Evolutionary conservation across 1,140 invertebrate species (phyloP).

Genomic region (Caenorhabditis briggsae): DNA sequence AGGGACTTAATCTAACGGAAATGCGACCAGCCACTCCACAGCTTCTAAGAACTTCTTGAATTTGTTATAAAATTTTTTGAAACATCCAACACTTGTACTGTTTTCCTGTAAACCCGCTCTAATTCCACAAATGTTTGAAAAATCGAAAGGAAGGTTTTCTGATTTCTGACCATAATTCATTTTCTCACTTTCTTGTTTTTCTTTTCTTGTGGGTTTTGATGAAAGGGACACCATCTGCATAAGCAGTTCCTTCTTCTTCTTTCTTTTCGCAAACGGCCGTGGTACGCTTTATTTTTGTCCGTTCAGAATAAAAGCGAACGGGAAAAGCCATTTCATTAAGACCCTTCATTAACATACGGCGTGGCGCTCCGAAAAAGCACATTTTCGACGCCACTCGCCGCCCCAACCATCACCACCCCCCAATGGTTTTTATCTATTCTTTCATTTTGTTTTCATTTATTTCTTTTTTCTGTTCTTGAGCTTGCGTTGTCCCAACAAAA

Average conservation of each 20-base stretch:
- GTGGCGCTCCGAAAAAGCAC: constrained; percentile 24
- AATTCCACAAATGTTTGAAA: no score
- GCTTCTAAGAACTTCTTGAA: no score
- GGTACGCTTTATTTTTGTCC: constrained; percentile 26
- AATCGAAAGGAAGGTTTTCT: neutral
- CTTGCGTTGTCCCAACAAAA: neutral
- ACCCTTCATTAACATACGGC: constrained; percentile 53
- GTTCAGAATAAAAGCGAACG: no score
- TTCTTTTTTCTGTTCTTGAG: neutral
- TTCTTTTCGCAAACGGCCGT: neutral
- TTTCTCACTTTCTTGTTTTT: neutral
- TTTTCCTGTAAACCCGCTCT: no score
- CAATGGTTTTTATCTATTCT: constrained; percentile 32
- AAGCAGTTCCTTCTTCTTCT: neutral
- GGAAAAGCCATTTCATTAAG: constrained; percentile 49
- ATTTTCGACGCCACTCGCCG: neutral
- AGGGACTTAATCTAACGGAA: no score
- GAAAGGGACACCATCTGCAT: constrained; percentile 40
- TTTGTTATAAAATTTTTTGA: no score
- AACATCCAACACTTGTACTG: no score
- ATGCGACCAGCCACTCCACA: no score
- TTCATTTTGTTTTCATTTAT: constrained; percentile 23
- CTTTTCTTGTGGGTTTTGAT: neutral
- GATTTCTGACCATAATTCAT: neutral
- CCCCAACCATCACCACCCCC: no score